phyloP scores from a whole-genome alignment of 2,797 vertebrate genomes.

The Oreortyx pictus region DNA sequence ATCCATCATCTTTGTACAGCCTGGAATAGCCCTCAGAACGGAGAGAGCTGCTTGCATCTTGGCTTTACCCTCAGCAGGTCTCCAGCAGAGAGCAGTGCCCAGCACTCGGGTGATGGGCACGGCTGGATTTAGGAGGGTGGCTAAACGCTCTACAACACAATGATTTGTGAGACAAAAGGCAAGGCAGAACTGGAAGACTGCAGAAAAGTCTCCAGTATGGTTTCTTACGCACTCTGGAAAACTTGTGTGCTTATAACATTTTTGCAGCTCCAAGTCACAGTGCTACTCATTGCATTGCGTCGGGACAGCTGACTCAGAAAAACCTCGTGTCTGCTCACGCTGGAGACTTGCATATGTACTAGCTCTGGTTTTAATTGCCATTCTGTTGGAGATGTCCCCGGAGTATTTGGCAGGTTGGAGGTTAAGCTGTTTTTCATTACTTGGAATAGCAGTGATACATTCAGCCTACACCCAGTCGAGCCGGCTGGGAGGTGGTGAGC shows the following conservation, averaged over 20 bases:
- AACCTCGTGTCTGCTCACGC: background rate
- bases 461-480: background rate
- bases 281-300: accelerated
- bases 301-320: background rate
- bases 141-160: background rate
- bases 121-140: background rate
- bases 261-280: background rate
- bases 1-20: background rate
- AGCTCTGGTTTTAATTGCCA: conserved; percentile 20
- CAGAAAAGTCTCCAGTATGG: background rate
- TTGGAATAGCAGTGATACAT: background rate
- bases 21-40: background rate
- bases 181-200: background rate
- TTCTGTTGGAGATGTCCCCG: background rate
- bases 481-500: background rate
- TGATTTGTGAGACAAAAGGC: background rate
- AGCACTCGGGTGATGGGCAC: background rate
- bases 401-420: background rate
- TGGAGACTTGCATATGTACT: background rate
- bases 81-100: background rate
- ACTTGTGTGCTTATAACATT: background rate
- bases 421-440: background rate
- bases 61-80: background rate
- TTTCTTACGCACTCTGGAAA: background rate
- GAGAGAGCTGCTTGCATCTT: background rate